phyloP scores from a whole-genome alignment of 2,888 invertebrate species.

The Clepsis dumicolana region DNA sequence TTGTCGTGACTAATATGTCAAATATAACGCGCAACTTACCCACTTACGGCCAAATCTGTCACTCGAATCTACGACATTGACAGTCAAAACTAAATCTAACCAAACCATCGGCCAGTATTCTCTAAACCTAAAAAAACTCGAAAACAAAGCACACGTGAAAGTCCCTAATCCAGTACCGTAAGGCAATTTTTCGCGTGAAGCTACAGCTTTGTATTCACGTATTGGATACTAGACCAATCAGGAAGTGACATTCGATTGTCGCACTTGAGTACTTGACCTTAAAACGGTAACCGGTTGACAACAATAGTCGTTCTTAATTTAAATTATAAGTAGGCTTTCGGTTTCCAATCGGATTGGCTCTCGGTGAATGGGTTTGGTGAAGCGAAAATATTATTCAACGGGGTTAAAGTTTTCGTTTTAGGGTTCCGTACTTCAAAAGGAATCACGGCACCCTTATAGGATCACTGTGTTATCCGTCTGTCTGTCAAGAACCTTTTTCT shows the following conservation, averaged over 20 bases:
- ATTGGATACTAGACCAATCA: slow-evolving; percentile 31
- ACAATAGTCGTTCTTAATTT: slow-evolving; percentile 35
- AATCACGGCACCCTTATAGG: too few relatives aligned
- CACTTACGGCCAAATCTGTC: slow-evolving; percentile 11
- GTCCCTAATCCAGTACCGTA: background rate
- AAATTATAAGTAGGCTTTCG: slow-evolving; percentile 35
- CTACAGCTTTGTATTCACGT: background rate
- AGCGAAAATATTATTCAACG: too few relatives aligned
- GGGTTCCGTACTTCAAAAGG: too few relatives aligned
- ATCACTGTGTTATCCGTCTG: too few relatives aligned
- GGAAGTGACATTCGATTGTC: slow-evolving; percentile 41
- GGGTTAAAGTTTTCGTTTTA: too few relatives aligned
- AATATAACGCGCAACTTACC: background rate
- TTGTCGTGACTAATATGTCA: background rate
- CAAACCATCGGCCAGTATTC: slow-evolving; percentile 30
- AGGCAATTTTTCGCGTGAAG: background rate
- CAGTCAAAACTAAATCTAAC: slow-evolving; percentile 27
- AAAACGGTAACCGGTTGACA: slow-evolving; percentile 39
- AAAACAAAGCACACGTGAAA: background rate
- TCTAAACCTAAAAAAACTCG: slow-evolving; percentile 10
- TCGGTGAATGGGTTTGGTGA: background rate
- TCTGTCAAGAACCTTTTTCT: too few relatives aligned
- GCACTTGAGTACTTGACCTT: slow-evolving; percentile 39
- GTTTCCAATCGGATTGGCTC: slow-evolving; percentile 18
- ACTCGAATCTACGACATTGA: slow-evolving; percentile 24